These are phyloP conservation scores for Chloroceryle inda DNA, from an alignment of 2,797 vertebrate genomes.

Conservation along the genomic window DNA sequence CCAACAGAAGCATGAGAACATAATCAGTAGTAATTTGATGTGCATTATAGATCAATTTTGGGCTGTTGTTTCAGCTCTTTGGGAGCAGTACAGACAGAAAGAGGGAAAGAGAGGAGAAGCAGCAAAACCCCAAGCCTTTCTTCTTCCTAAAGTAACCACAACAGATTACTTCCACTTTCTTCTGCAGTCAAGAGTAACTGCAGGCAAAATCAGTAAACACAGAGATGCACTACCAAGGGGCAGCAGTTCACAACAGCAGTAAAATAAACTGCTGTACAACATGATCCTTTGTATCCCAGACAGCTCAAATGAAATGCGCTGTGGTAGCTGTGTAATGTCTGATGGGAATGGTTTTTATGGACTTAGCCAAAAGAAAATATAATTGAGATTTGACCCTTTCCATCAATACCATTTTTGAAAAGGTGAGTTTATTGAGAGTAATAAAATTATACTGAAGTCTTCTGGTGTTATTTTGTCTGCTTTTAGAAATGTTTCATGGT, in stretches of 20 bases:
- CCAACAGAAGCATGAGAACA: constrained; percentile 43
- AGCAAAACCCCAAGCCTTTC: neutral
- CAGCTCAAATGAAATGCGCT: neutral
- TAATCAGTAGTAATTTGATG: constrained; percentile 42
- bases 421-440: neutral
- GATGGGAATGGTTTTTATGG: neutral
- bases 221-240: neutral
- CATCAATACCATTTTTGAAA: neutral
- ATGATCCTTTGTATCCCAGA: neutral
- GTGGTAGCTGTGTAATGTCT: neutral
- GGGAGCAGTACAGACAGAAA: neutral
- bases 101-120: neutral
- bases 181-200: constrained; percentile 23
- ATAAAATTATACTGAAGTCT: neutral
- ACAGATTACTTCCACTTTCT: constrained; percentile 7
- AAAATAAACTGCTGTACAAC: constrained; percentile 37
- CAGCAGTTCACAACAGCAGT: constrained; percentile 37
- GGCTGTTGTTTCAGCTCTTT: constrained; percentile 12
- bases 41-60: constrained; percentile 12
- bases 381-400: constrained; percentile 16
- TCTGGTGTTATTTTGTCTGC: neutral
- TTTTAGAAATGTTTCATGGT: neutral
- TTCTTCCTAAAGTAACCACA: constrained; percentile 10
- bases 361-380: neutral
- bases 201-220: constrained; percentile 19